These are phyloP conservation scores for Xylota segnis DNA, from an alignment of 2,888 invertebrate genomes.

Conservation along the genomic window DNA sequence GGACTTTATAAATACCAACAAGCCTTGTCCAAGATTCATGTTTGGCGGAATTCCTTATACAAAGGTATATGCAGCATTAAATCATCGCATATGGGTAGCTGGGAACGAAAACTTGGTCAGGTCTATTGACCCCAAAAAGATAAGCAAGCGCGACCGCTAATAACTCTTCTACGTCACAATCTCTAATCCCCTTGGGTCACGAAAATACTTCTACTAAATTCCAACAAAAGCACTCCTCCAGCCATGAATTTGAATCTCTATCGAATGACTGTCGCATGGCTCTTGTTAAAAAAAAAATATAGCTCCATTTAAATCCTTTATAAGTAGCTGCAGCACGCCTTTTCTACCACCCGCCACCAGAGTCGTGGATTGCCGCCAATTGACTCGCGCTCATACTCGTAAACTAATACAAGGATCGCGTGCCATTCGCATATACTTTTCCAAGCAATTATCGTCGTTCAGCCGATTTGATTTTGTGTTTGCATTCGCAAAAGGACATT, in stretches of 20 bases:
- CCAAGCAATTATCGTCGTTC: slow-evolving; percentile 69
- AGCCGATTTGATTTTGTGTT: slow-evolving; percentile 68
- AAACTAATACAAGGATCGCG: slow-evolving; percentile 67
- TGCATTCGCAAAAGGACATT: slow-evolving; percentile 73
- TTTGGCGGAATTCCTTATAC: too few relatives aligned
- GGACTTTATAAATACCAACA: too few relatives aligned
- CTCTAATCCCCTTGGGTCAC: slow-evolving; percentile 19
- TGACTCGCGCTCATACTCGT: slow-evolving; percentile 19
- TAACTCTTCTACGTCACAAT: not conserved
- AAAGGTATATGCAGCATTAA: not conserved
- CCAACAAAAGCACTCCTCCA: slow-evolving; percentile 19
- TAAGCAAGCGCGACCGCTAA: not conserved
- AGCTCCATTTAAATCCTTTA: slow-evolving; percentile 47
- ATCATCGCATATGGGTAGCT: not conserved
- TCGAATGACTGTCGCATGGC: slow-evolving; percentile 16
- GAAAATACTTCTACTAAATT: slow-evolving; percentile 17
- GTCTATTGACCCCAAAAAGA: not conserved
- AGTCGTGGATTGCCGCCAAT: slow-evolving; percentile 4
- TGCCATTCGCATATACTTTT: slow-evolving; percentile 71
- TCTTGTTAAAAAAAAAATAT: slow-evolving; percentile 43
- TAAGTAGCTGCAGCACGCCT: slow-evolving; percentile 36
- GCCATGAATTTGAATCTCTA: slow-evolving; percentile 6
- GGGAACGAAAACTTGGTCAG: not conserved
- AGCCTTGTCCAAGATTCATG: not conserved
- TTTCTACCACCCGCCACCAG: not conserved